phyloP scores from a whole-genome alignment of 2,797 vertebrate genomes.

The Anableps anableps region DNA sequence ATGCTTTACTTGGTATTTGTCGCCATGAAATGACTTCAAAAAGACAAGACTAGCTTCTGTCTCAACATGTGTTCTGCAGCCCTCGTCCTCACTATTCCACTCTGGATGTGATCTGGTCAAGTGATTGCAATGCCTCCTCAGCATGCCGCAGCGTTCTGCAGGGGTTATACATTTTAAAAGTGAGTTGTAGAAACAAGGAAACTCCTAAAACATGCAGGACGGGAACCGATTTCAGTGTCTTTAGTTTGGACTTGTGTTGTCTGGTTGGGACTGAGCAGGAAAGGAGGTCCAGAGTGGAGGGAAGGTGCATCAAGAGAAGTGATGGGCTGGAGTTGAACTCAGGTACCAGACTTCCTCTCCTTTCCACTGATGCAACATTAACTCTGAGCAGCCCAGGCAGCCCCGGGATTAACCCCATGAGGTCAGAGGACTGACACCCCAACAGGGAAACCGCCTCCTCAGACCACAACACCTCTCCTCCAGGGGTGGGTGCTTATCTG shows the following conservation, averaged over 20 bases:
- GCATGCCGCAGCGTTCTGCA: background rate
- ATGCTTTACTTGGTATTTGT: no score
- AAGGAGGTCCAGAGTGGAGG: no score
- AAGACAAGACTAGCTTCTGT: background rate
- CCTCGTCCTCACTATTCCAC: background rate
- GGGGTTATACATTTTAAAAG: background rate
- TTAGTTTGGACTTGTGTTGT: no score
- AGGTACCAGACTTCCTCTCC: no score
- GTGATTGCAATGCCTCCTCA: no score
- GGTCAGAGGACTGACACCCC: constrained; percentile 53
- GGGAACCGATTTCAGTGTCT: background rate
- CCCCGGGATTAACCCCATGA: constrained; percentile 25
- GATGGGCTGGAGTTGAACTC: background rate
- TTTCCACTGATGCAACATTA: no score
- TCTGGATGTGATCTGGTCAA: background rate
- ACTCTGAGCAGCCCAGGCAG: constrained; percentile 2
- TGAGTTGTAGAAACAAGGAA: background rate
- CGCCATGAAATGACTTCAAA: background rate
- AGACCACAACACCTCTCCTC: background rate
- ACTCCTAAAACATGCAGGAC: background rate
- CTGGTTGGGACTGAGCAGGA: no score
- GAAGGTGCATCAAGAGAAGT: background rate
- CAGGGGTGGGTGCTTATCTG: constrained; percentile 30
- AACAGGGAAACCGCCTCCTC: constrained; percentile 23
- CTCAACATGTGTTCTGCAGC: background rate